A percentile compares a stretch with the other conserved stretches of the same genome.
phyloP scores from a whole-genome alignment of 2,797 vertebrate species.

The Sardinella longiceps region DNA sequence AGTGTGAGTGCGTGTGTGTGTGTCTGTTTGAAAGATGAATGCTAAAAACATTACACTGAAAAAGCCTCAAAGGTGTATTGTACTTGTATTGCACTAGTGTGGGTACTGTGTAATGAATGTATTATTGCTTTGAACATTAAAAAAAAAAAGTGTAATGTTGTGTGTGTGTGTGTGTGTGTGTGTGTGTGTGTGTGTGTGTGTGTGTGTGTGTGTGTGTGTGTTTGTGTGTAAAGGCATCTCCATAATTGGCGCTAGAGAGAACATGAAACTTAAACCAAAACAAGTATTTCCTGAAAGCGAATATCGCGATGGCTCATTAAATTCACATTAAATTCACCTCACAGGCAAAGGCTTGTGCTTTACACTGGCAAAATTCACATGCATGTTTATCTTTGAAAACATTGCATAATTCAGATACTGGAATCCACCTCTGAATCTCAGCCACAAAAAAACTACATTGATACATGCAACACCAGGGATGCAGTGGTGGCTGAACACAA shows the following conservation, averaged over 20 bases:
- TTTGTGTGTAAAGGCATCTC: not conserved
- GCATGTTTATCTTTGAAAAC: not conserved
- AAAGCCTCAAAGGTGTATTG: constrained; percentile 1
- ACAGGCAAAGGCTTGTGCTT: not conserved
- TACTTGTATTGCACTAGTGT: not conserved
- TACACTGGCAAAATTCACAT: not conserved
- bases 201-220: not conserved
- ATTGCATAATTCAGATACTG: not conserved
- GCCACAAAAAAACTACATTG: not conserved
- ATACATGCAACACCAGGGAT: not conserved
- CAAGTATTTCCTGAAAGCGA: constrained; percentile 13
- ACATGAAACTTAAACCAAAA: constrained; percentile 13
- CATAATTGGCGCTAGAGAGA: constrained; percentile 3
- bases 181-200: not conserved
- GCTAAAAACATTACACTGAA: not conserved
- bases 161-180: not conserved
- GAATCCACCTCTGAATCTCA: not conserved
- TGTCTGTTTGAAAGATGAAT: not conserved
- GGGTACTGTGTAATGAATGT: not conserved
- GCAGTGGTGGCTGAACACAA: no score
- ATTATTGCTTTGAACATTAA: not conserved
- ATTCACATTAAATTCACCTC: not conserved
- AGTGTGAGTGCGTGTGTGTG: not conserved
- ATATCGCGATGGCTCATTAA: constrained; percentile 3
- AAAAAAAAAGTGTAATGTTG: not conserved